Conservation (phyloP, 2,888 invertebrate genomes). For the Drosophila nr. medialis region DNA sequence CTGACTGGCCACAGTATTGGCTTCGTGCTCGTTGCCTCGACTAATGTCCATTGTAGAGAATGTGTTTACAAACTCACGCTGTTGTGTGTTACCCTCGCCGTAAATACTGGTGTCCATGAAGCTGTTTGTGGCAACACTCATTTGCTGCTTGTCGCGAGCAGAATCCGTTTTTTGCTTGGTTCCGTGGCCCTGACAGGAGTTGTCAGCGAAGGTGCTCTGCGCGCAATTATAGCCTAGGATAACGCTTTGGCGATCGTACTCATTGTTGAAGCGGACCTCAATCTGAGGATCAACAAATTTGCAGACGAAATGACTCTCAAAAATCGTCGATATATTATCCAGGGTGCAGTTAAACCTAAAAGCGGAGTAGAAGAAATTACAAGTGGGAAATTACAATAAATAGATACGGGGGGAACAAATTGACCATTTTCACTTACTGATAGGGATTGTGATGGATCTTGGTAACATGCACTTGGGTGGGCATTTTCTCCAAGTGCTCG, state of each 20-base stretch:
- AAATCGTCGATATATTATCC: slow-evolving; percentile 10
- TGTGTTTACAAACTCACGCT: slow-evolving; percentile 14
- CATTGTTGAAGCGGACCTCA: slow-evolving; percentile 42
- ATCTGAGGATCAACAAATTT: slow-evolving; percentile 69
- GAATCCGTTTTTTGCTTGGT: background rate
- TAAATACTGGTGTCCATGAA: background rate
- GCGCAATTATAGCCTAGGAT: background rate
- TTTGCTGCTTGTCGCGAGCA: background rate
- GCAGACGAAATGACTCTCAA: slow-evolving; percentile 28
- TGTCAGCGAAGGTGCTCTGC: background rate
- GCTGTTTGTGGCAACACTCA: background rate
- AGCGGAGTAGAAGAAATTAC: background rate
- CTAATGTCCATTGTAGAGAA: slow-evolving; percentile 37
- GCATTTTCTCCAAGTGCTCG: slow-evolving; percentile 72
- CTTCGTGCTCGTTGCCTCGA: background rate
- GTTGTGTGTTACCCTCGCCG: background rate
- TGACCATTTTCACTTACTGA: slow-evolving; percentile 56
- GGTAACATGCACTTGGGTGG: slow-evolving; percentile 63
- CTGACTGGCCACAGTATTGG: background rate
- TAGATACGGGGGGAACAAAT: background rate
- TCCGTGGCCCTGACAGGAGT: background rate
- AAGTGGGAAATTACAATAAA: background rate
- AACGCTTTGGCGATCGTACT: slow-evolving; percentile 8
- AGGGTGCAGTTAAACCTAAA: slow-evolving; percentile 23
- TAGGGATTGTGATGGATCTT: slow-evolving; percentile 73